These are phyloP conservation scores for Oophaga sylvatica DNA, from an alignment of 2,797 vertebrate genomes.

Conservation along the genomic window DNA sequence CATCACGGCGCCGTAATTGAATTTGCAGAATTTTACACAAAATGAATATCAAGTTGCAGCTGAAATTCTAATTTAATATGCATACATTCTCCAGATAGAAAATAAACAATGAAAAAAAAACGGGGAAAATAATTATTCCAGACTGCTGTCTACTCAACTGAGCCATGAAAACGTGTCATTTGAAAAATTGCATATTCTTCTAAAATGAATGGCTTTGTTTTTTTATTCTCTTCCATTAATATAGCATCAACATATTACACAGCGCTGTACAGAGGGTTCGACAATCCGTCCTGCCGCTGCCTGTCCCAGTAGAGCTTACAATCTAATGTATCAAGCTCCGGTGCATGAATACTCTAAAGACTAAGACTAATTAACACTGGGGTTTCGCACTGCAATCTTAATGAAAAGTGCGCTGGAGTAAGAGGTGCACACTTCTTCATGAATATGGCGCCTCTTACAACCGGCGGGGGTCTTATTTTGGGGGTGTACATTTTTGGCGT, in stretches of 20 bases:
- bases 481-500: no score
- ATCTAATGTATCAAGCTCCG: neutral
- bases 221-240: constrained; percentile 18
- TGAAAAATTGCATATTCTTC: constrained; percentile 14
- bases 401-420: no score
- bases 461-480: no score
- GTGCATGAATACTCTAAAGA: neutral
- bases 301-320: constrained; percentile 8
- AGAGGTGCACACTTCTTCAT: no score
- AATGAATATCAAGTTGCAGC: constrained; percentile 42
- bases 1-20: constrained; percentile 43
- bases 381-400: no score
- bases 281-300: neutral
- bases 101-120: constrained; percentile 53
- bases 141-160: constrained; percentile 23
- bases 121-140: constrained; percentile 34
- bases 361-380: neutral
- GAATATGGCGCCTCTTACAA: no score
- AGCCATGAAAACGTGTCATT: constrained; percentile 22
- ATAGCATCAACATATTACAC: constrained; percentile 14
- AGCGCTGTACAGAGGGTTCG: neutral
- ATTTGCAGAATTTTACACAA: constrained; percentile 33
- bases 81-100: constrained; percentile 38
- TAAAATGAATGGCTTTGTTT: constrained; percentile 29
- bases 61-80: constrained; percentile 49